Base-by-base conservation (phyloP, 2,113 vertebrate species). In the Peromyscus polionotus region DNA sequence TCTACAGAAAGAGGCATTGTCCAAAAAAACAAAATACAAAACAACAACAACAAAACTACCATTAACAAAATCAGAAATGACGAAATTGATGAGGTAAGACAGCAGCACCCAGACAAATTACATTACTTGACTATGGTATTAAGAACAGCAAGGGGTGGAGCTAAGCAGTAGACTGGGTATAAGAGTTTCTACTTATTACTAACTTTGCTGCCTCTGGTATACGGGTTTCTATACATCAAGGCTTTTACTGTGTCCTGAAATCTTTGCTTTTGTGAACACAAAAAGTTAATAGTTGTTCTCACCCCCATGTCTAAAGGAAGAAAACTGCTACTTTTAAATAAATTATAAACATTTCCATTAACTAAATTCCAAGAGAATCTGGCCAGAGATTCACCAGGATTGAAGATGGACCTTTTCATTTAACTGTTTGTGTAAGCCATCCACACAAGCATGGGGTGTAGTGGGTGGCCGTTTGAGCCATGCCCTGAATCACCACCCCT, bases 271-370 rank as follows among this genome's bases (percentile, higher is more conserved):
- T 88, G 11, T 84, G 72, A 97, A 95, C 72, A 94, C 7, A 95
- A 59, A 96, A 45, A 67, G 92, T 95, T 96, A 94, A 79, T 4
- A 97, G 96, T 92, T 97, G 14, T 63, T 31, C 28, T 87, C 22
- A 59, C 36, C 33, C 42, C 28, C 31, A 51, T 20, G 59, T 75
- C 45, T 81, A 79, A 95, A 95, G n/a, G 19, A 93, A 42, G 48
- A 96, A 94, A 93, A 89, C 39, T 4, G 14, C 7, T 22, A 19
- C 59, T 96, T 45, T 39, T 63, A 3, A 96, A 84, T 48, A n/a
- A 87, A 95, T 91, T 93, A 91, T 5, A 94, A 77, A 63, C 45
- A 79, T 77, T 86, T 86, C 67, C 31, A 85, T 65, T 59, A 73
- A 83, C 87, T 89, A 86, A 33, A 10, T 63, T 70, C 51, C n/a